Percentiles rank a stretch among this genome's conserved stretches.
Conservation (phyloP, 1,140 invertebrate genomes). For the Contarinia nasturtii region DNA sequence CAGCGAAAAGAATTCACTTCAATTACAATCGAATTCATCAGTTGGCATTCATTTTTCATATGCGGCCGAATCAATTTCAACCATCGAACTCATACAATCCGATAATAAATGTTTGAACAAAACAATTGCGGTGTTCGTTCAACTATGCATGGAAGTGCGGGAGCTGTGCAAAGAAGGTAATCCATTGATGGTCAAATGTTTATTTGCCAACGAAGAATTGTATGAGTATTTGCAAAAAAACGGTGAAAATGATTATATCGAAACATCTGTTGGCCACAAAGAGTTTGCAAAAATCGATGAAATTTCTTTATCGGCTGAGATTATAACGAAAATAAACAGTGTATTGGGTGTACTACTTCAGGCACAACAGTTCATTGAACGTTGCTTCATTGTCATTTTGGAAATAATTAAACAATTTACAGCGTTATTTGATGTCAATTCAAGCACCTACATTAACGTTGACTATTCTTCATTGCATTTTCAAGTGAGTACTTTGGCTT, state of each 20-base stretch:
- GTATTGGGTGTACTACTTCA: neutral
- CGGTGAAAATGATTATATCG: neutral
- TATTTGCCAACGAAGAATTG: neutral
- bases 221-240: too few relatives aligned
- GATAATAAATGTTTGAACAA: conserved; percentile 70
- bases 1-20: neutral
- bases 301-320: neutral
- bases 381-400: conserved; percentile 6
- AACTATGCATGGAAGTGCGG: conserved; percentile 32
- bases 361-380: neutral
- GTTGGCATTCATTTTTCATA: conserved; percentile 4
- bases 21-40: neutral
- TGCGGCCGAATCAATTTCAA: conserved; percentile 35
- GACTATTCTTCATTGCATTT: conserved; percentile 11
- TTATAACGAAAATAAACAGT: neutral
- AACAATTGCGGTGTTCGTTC: conserved; percentile 59
- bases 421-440: conserved; percentile 6
- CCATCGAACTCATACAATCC: conserved; percentile 52
- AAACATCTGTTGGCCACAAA: neutral
- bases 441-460: conserved; percentile 5
- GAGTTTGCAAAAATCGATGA: neutral
- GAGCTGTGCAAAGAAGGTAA: neutral
- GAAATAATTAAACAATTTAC: conserved; percentile 15
- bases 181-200: neutral
- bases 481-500: neutral